These are phyloP conservation scores for Spondyliosoma cantharus DNA, from an alignment of 2,797 vertebrate genomes.

Conservation along the genomic window DNA sequence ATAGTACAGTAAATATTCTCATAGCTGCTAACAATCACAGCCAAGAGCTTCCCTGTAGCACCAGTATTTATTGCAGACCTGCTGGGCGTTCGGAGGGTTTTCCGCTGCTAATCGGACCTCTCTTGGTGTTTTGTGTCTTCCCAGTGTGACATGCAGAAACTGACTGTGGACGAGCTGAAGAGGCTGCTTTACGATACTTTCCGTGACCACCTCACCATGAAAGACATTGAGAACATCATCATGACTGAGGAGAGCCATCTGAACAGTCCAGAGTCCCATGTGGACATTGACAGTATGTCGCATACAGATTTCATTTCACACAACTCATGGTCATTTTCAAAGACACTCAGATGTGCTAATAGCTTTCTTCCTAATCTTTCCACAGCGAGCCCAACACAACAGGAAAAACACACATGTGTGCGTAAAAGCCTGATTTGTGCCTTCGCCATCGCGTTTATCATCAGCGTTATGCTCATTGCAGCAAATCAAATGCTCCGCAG, in stretches of 20 bases:
- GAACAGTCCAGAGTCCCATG: conserved; percentile 93
- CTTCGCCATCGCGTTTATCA: conserved; percentile 98
- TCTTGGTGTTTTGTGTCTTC: conserved; percentile 34
- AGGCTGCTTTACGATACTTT: conserved; percentile 96
- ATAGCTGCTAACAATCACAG: neutral
- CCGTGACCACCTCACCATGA: conserved; percentile 98
- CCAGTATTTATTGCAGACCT: conserved; percentile 27
- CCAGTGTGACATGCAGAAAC: conserved; percentile 98
- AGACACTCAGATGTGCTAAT: conserved; percentile 9
- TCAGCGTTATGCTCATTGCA: conserved; percentile 98
- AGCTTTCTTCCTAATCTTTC: conserved; percentile 44
- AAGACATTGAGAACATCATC: conserved; percentile 99
- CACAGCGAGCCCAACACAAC: conserved; percentile 95
- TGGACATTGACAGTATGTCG: conserved; percentile 94
- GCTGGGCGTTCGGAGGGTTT: conserved; percentile 2
- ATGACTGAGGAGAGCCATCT: conserved; percentile 97
- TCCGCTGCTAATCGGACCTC: conserved; percentile 43
- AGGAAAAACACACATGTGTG: conserved; percentile 98
- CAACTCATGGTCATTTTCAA: conserved; percentile 5
- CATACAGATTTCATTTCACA: conserved; percentile 10
- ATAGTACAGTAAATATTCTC: neutral
- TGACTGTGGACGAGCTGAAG: conserved; percentile 98
- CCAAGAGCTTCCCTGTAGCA: neutral
- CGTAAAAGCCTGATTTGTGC: conserved; percentile 98
- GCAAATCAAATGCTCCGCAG: conserved; percentile 98